Percentiles rank a stretch among this genome's conserved stretches.
Evolutionary conservation across 92 coral and sea anemone species (phyloP).

Genomic region (Epizoanthus fatuus): DNA sequence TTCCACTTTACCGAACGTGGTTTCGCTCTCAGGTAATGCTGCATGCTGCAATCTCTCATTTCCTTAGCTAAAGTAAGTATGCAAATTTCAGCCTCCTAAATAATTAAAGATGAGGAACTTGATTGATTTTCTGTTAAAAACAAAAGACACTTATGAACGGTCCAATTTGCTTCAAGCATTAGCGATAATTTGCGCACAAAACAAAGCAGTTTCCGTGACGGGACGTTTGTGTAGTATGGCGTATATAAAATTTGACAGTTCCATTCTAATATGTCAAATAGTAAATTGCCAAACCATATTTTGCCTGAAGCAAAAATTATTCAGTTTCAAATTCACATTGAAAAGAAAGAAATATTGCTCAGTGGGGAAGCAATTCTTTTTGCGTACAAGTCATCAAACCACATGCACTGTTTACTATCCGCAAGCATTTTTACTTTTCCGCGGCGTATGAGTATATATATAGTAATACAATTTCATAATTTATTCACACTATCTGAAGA

Average conservation of each 20-base stretch:
- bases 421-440: not conserved
- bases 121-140: conserved; percentile 8
- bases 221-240: not conserved
- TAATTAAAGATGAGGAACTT: conserved; percentile 13
- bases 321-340: not conserved
- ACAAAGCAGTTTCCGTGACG: not conserved
- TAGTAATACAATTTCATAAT: conserved; percentile 17
- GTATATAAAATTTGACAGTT: not conserved
- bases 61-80: conserved; percentile 12
- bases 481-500: conserved; percentile 24
- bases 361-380: not conserved
- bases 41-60: not conserved
- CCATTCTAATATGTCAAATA: not conserved
- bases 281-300: not conserved
- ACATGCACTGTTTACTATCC: conserved; percentile 1
- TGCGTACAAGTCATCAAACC: conserved; percentile 17
- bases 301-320: not conserved
- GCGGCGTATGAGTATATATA: not conserved
- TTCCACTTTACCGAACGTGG: too few species aligned
- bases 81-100: conserved; percentile 33
- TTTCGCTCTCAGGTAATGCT: too few species aligned
- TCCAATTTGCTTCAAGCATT: not conserved
- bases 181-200: not conserved
- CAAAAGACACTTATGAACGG: not conserved
- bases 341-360: conserved; percentile 13